Conservation (phyloP, 2,888 invertebrate genomes). For the Boloria selene region DNA sequence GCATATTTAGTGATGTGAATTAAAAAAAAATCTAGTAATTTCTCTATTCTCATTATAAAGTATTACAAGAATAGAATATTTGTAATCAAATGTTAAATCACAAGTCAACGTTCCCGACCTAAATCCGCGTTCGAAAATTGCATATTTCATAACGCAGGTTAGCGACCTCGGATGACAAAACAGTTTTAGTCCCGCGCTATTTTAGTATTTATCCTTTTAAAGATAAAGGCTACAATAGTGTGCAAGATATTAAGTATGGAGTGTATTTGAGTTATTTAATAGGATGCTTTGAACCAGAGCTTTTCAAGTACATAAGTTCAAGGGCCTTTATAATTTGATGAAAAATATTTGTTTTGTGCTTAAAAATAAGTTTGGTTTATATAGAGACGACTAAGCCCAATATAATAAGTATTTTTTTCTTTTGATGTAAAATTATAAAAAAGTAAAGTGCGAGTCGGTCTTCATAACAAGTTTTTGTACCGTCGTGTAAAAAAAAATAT, state of each 20-base stretch:
- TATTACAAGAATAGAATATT: constrained; percentile 11
- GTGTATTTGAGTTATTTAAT: constrained; percentile 29
- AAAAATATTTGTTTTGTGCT: not conserved
- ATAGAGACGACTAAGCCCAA: not conserved
- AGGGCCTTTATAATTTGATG: constrained; percentile 14
- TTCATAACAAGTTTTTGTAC: too few relatives aligned
- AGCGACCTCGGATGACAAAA: constrained; percentile 38
- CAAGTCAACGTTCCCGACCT: constrained; percentile 36
- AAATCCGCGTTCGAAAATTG: constrained; percentile 40
- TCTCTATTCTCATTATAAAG: too few relatives aligned
- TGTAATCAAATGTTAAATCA: constrained; percentile 30
- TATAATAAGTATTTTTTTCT: too few relatives aligned
- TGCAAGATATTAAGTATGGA: constrained; percentile 20
- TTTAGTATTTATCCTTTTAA: not conserved
- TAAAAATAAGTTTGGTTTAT: not conserved
- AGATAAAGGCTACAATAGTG: constrained; percentile 36
- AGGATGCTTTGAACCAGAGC: constrained; percentile 28
- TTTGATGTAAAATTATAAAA: too few relatives aligned
- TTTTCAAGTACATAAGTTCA: constrained; percentile 21
- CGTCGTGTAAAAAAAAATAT: too few relatives aligned
- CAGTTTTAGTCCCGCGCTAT: constrained; percentile 16
- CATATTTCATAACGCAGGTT: constrained; percentile 42
- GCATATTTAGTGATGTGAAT: too few relatives aligned
- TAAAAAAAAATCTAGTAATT: too few relatives aligned
- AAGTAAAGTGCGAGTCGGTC: too few relatives aligned